Evolutionary conservation across 2,113 vertebrate species (phyloP), one percentile per base, ranked within the genome.

Genomic region (Eolophus roseicapilla): DNA sequence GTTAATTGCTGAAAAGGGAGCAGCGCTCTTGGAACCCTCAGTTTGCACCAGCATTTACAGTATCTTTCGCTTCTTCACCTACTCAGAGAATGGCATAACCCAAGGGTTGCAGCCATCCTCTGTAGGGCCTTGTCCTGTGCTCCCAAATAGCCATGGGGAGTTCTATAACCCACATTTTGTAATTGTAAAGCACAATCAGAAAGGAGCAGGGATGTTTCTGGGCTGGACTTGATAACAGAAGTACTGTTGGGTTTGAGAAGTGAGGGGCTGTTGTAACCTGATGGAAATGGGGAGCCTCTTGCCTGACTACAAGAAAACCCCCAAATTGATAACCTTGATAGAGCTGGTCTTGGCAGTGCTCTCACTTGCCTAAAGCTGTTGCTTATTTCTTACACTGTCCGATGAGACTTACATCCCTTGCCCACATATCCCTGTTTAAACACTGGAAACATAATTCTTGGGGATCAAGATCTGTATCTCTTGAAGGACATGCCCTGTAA

Each of bases 401-500:
- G 4, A 49, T 49, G 52, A 74, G 89, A 41, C 93, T 76, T 79
- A 39, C 64, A 39, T 44, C 65, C 46, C 47, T 33, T 82, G 68
- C 50, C 53, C 59, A 55, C 64, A 13, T 2, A 52, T 8, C 17
- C 65, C 3, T 39, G 18, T 65, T 60, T 52, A 49, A 90, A 39
- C 41, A 5, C 67, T n/a, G 57, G 43, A 71, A 59, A 59, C 13
- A 4, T 9, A 7, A 21, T 10, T 10, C 33, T 15, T 39, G 35
- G 18, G 76, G 59, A 23, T 43, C 2, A 15, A 47, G 31, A 11
- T 24, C 29, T 46, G 10, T 17, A 3, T 10, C 39, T 25, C 11
- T 64, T 21, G 19, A 39, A 55, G n/a, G 14, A 4, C 3, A 2
- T 7, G 12, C 0, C 19, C 1, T 0, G 33, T 31, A 35, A 78